Conservation (phyloP, 2,113 vertebrate genomes). For the Indri indri region DNA sequence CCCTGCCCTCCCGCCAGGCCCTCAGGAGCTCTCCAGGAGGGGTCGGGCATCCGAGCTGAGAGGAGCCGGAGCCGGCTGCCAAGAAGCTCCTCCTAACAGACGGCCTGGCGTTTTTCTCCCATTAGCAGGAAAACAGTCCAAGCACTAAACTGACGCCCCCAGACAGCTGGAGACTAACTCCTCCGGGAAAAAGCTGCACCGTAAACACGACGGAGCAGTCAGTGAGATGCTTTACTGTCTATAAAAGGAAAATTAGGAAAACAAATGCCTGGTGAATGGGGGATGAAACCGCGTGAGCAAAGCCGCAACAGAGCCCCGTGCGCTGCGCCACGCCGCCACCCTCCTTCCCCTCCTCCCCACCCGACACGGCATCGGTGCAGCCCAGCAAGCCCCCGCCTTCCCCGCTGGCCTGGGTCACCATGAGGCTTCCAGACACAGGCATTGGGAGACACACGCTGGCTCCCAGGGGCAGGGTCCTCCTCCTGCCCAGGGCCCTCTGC, state of each 20-base stretch:
- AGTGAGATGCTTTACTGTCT: not conserved
- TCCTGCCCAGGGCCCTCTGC: not conserved
- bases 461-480: not conserved
- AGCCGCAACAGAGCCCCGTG: not conserved
- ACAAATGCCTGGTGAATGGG: not conserved
- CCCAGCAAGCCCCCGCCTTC: no score
- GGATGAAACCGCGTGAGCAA: not conserved
- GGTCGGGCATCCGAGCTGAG: not conserved
- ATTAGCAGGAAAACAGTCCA: fast-evolving
- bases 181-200: not conserved
- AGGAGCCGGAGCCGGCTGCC: not conserved
- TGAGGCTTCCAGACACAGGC: not conserved
- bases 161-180: fast-evolving
- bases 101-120: not conserved
- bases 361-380: no score
- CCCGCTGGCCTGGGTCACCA: not conserved
- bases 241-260: not conserved
- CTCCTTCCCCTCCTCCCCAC: not conserved
- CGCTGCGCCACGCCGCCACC: fast-evolving
- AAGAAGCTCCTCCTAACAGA: not conserved
- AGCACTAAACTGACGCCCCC: not conserved
- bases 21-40: not conserved
- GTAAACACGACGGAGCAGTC: not conserved
- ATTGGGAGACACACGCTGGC: fast-evolving
- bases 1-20: not conserved